These are phyloP conservation scores for Hycleus cichorii DNA, from an alignment of 1,140 invertebrate species.

Conservation along the genomic window DNA sequence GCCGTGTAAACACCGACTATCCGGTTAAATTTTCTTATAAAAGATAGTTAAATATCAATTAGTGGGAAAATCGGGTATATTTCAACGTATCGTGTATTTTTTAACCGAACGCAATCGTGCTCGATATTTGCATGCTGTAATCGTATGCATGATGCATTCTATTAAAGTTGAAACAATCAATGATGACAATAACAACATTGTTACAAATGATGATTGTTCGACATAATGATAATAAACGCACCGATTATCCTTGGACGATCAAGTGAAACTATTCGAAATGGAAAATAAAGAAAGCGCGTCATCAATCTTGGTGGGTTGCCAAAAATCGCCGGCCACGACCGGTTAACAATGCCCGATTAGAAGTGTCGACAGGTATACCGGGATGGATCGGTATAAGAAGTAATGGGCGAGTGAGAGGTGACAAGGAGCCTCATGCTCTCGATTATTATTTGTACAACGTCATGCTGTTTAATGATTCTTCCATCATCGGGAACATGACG, in stretches of 20 bases:
- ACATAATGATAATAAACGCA: slow-evolving; percentile 13
- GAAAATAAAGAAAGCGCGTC: not conserved
- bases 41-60: too few species aligned
- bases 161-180: slow-evolving; percentile 14
- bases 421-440: not conserved
- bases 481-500: slow-evolving; percentile 17
- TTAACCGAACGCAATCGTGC: too few species aligned
- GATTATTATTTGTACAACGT: slow-evolving; percentile 9
- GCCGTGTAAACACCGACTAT: too few species aligned
- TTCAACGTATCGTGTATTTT: not conserved
- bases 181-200: slow-evolving; percentile 19
- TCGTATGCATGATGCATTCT: slow-evolving; percentile 16
- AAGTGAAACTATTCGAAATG: slow-evolving; percentile 1
- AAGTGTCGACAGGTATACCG: too few species aligned
- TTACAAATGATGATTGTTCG: slow-evolving; percentile 11
- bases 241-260: slow-evolving; percentile 9
- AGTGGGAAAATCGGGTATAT: not conserved
- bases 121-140: slow-evolving; percentile 8
- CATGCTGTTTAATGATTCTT: slow-evolving; percentile 24
- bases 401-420: not conserved
- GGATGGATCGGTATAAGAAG: not conserved
- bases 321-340: too few species aligned
- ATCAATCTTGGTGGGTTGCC: not conserved
- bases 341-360: too few species aligned
- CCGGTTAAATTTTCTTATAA: too few species aligned